Base-by-base conservation (phyloP, 53 echinoderm and acorn worm genomes). In the Pentamera pediparva region DNA sequence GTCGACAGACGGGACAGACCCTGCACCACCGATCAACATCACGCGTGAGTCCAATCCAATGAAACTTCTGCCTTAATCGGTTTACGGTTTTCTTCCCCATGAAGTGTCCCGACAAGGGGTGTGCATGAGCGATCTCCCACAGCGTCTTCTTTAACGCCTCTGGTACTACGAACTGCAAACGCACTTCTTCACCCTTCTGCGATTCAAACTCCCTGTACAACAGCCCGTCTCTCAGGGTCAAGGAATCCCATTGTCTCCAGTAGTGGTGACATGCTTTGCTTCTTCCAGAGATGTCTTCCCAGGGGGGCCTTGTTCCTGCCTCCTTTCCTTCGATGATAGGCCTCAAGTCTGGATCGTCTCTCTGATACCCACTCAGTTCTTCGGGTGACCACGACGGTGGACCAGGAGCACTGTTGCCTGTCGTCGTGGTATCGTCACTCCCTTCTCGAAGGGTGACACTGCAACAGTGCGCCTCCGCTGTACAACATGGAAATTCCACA, bases 81-180 rank as follows among this genome's bases (percentile, higher is more conserved):
- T 34, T 15, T 9, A 17, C 33, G 18, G 62, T 62, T 20, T 62
- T 62, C 50, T 50, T 50, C 2, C n/a, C 3, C 50, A 50, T 50
- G 50, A 50, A 50, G 50, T 50, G 50, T 6, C 62, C 62, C 4
- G 0, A 62, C 62, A 62, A 17, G 35, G 62, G 62, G 33, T 62
- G 62, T 1, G 62, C 35, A 35, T 62, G 35, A 32, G 62, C 62
- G 4, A 62, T 6, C 7, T 38, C 36, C 62, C 62, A 62, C 20
- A 62, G 20, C 37, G 17, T 17, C 17, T 35, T 62, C 35, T 35
- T 35, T 22, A 62, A 35, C 36, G 20, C n/a, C 36, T 13, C 35
- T 34, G 62, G 62, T 32, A 62, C 62, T 21, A 62, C 62, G 36
- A 62, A 62, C 15, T 62, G 62, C 35, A 62, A 62, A 35, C 35